phyloP scores from a whole-genome alignment of 1,140 invertebrate species.

The Bacillus rossius region DNA sequence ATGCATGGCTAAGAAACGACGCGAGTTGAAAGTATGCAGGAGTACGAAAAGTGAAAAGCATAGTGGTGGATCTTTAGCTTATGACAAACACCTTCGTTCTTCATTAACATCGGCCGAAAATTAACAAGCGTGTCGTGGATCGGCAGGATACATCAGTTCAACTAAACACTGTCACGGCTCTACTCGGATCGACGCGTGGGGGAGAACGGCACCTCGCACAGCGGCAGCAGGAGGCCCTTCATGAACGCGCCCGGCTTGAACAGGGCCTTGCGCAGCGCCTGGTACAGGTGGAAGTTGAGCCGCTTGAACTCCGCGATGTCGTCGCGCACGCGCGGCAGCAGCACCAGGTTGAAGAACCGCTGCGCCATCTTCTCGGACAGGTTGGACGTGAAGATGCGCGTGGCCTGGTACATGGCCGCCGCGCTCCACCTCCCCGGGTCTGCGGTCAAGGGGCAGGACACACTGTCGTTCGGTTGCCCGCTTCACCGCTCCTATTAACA shows the following conservation, averaged over 20 bases:
- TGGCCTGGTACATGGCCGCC: slow-evolving; percentile 94
- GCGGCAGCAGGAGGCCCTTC: slow-evolving; percentile 91
- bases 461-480: too few relatives aligned
- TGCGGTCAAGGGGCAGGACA: slow-evolving; percentile 25
- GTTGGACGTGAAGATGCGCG: slow-evolving; percentile 94
- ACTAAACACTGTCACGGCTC: neutral
- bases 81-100: too few relatives aligned
- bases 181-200: too few relatives aligned
- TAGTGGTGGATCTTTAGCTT: too few relatives aligned
- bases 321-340: slow-evolving; percentile 90
- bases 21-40: too few relatives aligned
- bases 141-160: too few relatives aligned
- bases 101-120: too few relatives aligned
- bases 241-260: slow-evolving; percentile 99
- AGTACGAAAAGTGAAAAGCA: too few relatives aligned
- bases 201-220: slow-evolving; percentile 82
- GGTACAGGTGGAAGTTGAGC: slow-evolving; percentile 94
- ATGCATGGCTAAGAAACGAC: too few relatives aligned
- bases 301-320: slow-evolving; percentile 94
- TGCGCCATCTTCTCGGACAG: slow-evolving; percentile 95
- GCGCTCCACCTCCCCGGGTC: slow-evolving; percentile 80
- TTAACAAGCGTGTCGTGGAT: too few relatives aligned
- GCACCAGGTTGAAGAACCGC: slow-evolving; percentile 90
- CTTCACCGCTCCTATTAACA: too few relatives aligned
- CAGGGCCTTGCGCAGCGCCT: slow-evolving; percentile 87